Conservation (phyloP, 2,113 vertebrate species). For the Leptosomus discolor region DNA sequence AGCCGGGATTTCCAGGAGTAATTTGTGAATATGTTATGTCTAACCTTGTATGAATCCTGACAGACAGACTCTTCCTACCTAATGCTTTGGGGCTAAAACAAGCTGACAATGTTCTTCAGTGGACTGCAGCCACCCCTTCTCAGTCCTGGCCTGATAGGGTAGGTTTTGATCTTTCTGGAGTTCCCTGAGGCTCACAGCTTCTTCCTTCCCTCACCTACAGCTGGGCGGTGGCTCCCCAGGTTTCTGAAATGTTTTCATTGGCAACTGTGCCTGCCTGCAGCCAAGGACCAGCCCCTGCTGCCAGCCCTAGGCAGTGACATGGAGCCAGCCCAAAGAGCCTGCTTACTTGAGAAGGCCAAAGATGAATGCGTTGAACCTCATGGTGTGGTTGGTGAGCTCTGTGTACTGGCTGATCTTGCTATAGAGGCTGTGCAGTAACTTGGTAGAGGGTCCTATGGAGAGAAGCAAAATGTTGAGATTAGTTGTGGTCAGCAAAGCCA, state of each 20-base stretch:
- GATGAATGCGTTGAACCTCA: constrained; percentile 96
- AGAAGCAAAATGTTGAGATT: neutral
- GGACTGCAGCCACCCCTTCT: neutral
- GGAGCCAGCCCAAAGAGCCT: neutral
- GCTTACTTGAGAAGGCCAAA: constrained; percentile 97
- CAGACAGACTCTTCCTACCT: neutral
- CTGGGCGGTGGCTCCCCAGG: neutral
- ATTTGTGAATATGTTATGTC: neutral
- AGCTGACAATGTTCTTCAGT: neutral
- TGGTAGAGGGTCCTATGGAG: constrained; percentile 88
- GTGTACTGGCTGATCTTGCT: constrained; percentile 91
- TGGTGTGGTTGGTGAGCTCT: constrained; percentile 88
- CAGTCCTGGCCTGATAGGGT: neutral
- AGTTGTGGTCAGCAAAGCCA: neutral
- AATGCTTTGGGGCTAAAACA: neutral
- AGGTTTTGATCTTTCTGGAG: neutral
- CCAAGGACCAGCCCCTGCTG: neutral
- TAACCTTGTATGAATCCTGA: neutral
- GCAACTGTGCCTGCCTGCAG: neutral
- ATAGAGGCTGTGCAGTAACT: constrained; percentile 86
- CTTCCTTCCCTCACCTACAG: neutral
- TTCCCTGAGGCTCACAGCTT: neutral
- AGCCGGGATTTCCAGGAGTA: neutral
- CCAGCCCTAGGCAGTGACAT: neutral
- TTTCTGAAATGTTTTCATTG: neutral